Percentiles rank a stretch among this genome's conserved stretches.
Conservation (phyloP, 1,140 invertebrate species). For the Brachionus calyciflorus region DNA sequence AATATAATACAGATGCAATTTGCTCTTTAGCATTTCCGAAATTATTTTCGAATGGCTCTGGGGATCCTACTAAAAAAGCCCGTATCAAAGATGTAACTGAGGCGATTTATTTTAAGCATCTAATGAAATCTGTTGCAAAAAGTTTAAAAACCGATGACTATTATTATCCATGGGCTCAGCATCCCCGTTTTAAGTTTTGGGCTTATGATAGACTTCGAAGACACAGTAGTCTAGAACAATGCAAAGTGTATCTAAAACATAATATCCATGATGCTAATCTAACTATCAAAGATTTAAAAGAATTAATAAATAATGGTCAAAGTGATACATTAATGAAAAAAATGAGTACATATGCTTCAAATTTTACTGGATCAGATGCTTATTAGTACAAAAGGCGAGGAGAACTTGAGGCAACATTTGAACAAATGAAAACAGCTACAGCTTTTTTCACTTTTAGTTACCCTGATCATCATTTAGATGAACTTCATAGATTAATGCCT, state of each 20-base stretch:
- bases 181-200: slow-evolving; percentile 7
- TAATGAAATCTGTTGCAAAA: background rate
- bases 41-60: background rate
- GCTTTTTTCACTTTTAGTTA: too few species aligned
- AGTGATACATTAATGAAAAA: background rate
- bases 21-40: background rate
- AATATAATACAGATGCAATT: background rate
- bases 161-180: background rate
- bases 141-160: background rate
- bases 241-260: background rate
- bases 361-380: background rate
- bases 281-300: background rate
- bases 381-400: background rate
- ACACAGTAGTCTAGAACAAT: background rate
- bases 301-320: background rate
- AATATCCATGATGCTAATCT: background rate
- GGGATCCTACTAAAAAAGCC: background rate
- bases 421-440: too few species aligned
- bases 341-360: background rate
- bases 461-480: too few species aligned
- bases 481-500: too few species aligned
- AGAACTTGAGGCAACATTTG: too few species aligned
- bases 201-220: background rate
- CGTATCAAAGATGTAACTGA: background rate
- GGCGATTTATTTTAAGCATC: background rate